A percentile compares a stretch with the other conserved stretches of the same genome.
Conservation (phyloP, 1,140 invertebrate genomes). For the Luehdorfia chinensis region DNA sequence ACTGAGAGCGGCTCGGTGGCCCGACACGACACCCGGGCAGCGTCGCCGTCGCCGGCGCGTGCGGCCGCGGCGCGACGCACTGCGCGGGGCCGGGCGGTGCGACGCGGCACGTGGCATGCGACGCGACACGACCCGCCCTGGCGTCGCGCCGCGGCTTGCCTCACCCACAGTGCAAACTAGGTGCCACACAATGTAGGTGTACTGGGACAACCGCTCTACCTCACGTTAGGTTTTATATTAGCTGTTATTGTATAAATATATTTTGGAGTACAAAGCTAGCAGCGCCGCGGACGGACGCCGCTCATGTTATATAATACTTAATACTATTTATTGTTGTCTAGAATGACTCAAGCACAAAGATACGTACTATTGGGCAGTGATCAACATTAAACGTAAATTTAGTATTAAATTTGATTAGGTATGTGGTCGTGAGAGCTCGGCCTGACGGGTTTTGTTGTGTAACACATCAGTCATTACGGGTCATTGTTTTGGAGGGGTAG, state of each 20-base stretch:
- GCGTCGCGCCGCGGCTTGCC: no score
- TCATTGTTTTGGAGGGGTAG: slow-evolving; percentile 55
- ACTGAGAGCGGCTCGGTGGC: slow-evolving; percentile 42
- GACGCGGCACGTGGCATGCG: slow-evolving; percentile 16
- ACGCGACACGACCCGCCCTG: slow-evolving; percentile 16
- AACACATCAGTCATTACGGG: slow-evolving; percentile 66
- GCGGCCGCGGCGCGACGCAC: slow-evolving; percentile 16
- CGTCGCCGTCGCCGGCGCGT: slow-evolving; percentile 26
- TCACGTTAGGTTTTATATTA: slow-evolving; percentile 68
- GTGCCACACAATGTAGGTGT: slow-evolving; percentile 41
- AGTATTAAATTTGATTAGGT: slow-evolving; percentile 70
- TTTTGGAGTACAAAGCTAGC: slow-evolving; percentile 50
- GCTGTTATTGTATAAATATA: slow-evolving; percentile 72
- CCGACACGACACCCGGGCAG: slow-evolving; percentile 20
- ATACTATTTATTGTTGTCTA: slow-evolving; percentile 67
- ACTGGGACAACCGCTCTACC: slow-evolving; percentile 67
- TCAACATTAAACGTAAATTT: slow-evolving; percentile 75
- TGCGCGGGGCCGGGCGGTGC: slow-evolving; percentile 10
- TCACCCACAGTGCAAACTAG: slow-evolving; percentile 28
- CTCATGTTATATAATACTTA: slow-evolving; percentile 47
- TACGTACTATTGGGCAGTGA: slow-evolving; percentile 76
- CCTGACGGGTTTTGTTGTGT: slow-evolving; percentile 55
- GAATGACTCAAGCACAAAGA: slow-evolving; percentile 73
- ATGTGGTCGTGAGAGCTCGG: slow-evolving; percentile 56
- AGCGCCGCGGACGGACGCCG: slow-evolving; percentile 58